Conservation (phyloP, 2,888 invertebrate genomes). For the Dinocampus coccinellae region DNA sequence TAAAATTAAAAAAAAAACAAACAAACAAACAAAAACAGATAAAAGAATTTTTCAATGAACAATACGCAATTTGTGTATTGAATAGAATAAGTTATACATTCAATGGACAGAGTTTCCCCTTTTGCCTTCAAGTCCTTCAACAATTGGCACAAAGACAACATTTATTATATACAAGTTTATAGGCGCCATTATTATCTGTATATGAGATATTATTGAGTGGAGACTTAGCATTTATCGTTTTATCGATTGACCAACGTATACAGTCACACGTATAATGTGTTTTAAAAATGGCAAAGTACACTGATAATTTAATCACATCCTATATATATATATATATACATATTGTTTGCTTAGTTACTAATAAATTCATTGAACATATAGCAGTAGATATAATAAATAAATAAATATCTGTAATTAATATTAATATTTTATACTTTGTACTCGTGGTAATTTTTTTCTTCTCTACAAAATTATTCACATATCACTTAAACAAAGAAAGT, state of each 20-base stretch:
- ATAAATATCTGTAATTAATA: not conserved
- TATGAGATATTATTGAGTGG: not conserved
- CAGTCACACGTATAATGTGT: not conserved
- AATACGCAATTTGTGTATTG: not conserved
- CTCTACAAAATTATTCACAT: conserved; percentile 28
- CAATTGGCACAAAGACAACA: not conserved
- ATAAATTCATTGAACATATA: not conserved
- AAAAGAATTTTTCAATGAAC: too few relatives aligned
- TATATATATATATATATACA: not conserved
- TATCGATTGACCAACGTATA: not conserved
- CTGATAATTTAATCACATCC: not conserved
- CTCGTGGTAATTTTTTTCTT: not conserved
- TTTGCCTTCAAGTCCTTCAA: not conserved
- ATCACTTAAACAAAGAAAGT: not conserved
- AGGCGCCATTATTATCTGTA: not conserved
- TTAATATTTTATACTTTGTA: not conserved
- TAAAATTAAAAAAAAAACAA: not conserved
- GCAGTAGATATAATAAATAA: too few relatives aligned
- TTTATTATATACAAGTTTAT: not conserved
- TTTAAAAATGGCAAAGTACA: not conserved
- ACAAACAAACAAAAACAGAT: not conserved
- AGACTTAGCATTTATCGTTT: not conserved
- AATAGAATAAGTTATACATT: not conserved
- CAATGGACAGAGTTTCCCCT: not conserved
- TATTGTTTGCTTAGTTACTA: not conserved